A percentile compares a stretch with the other conserved stretches of the same genome.
Evolutionary conservation across 2,797 vertebrate species (phyloP).

Genomic region (Chromobotia macracanthus): DNA sequence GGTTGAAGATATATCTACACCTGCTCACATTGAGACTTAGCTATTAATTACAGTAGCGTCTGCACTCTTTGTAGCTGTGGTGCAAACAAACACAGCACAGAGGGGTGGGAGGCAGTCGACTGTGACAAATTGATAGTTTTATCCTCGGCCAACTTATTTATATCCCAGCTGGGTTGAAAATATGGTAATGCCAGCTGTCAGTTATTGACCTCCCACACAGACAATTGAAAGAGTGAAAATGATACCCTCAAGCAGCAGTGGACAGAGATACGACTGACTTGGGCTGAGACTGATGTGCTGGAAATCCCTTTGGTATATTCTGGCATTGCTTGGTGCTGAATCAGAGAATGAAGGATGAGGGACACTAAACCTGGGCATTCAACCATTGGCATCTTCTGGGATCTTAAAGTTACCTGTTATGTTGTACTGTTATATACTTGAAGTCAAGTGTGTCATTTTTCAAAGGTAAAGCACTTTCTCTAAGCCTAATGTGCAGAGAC

Average conservation of each 20-base stretch:
- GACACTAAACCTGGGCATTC: conserved; percentile 8
- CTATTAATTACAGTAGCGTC: conserved; percentile 47
- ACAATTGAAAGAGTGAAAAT: conserved; percentile 20
- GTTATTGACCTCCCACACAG: conserved; percentile 44
- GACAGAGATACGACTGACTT: conserved; percentile 38
- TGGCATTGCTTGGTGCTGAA: not conserved
- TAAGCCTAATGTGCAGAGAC: not conserved
- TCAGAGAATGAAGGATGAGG: conserved; percentile 3
- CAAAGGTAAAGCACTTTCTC: not conserved
- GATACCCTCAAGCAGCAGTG: conserved; percentile 3
- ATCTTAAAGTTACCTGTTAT: not conserved
- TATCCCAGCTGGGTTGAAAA: conserved; percentile 49
- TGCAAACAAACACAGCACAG: conserved; percentile 27
- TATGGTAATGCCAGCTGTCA: conserved; percentile 53
- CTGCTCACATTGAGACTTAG: not conserved
- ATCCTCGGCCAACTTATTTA: conserved; percentile 49
- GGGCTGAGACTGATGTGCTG: conserved; percentile 36
- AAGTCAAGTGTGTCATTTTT: not conserved
- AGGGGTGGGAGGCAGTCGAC: conserved; percentile 15
- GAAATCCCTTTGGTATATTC: conserved; percentile 19
- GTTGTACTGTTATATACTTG: not conserved
- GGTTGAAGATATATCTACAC: not conserved
- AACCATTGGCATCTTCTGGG: not conserved
- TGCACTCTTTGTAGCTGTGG: conserved; percentile 22
- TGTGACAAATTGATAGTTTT: conserved; percentile 53